Conservation (phyloP, 2,888 invertebrate species). For the Tridacna gigas region DNA sequence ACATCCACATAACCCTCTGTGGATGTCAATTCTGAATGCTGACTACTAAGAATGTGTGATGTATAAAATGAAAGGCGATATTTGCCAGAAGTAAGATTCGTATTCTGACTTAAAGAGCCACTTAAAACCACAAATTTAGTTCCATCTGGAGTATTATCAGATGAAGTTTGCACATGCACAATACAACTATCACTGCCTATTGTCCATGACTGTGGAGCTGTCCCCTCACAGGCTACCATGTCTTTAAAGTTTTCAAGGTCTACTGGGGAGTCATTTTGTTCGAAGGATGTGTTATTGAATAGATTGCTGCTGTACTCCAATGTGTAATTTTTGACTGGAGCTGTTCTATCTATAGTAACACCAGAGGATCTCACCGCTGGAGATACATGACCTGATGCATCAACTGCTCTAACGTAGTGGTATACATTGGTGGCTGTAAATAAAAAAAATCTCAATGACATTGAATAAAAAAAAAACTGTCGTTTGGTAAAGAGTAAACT, state of each 20-base stretch:
- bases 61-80: slow-evolving; percentile 41
- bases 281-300: slow-evolving; percentile 43
- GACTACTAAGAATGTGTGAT: slow-evolving; percentile 34
- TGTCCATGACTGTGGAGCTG: neutral
- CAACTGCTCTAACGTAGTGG: slow-evolving; percentile 39
- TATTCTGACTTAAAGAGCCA: slow-evolving; percentile 26
- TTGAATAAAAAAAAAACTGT: too few relatives aligned
- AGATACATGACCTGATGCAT: slow-evolving; percentile 46
- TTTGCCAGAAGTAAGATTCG: slow-evolving; percentile 4
- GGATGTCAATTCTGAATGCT: slow-evolving; percentile 23
- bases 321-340: slow-evolving; percentile 33
- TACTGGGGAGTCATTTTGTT: slow-evolving; percentile 9
- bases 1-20: slow-evolving; percentile 38
- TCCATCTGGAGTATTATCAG: slow-evolving; percentile 24
- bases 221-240: neutral
- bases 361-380: slow-evolving; percentile 43
- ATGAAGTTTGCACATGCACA: neutral
- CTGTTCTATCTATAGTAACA: slow-evolving; percentile 43
- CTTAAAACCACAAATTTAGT: slow-evolving; percentile 6
- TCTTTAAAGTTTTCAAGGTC: slow-evolving; percentile 5
- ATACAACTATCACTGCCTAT: neutral
- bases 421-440: neutral
- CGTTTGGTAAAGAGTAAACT: too few relatives aligned
- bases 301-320: slow-evolving; percentile 31
- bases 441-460: too few relatives aligned